phyloP scores from a whole-genome alignment of 2,888 invertebrate genomes.

The Torymus texanus region DNA sequence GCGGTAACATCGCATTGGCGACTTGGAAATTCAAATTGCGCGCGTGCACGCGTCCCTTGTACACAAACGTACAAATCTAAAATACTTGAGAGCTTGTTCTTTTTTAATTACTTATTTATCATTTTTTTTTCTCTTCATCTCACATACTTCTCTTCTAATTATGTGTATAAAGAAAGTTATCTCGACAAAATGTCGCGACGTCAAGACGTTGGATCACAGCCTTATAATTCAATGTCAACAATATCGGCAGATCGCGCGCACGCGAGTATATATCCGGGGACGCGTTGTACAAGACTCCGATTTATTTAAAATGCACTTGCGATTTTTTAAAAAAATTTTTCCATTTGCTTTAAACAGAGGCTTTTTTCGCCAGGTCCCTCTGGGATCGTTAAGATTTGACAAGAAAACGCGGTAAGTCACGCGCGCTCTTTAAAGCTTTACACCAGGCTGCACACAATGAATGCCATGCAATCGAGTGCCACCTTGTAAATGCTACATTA shows the following conservation, averaged over 20 bases:
- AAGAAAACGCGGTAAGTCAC: too few relatives aligned
- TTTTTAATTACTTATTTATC: slow-evolving; percentile 20
- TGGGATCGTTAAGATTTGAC: too few relatives aligned
- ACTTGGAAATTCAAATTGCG: slow-evolving; percentile 31
- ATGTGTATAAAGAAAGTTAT: slow-evolving; percentile 51
- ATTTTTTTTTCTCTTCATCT: slow-evolving; percentile 23
- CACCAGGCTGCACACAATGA: background rate
- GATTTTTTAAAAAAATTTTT: slow-evolving; percentile 34
- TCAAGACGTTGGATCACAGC: slow-evolving; percentile 57
- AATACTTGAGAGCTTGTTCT: slow-evolving; percentile 48
- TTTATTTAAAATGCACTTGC: slow-evolving; percentile 36
- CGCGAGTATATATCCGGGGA: slow-evolving; percentile 44
- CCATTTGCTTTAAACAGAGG: background rate
- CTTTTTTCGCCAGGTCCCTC: too few relatives aligned
- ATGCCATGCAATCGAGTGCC: slow-evolving; percentile 5
- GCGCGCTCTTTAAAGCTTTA: too few relatives aligned
- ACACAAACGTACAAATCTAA: slow-evolving; percentile 43
- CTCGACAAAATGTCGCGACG: slow-evolving; percentile 48
- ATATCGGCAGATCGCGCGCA: slow-evolving; percentile 55
- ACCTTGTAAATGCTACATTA: slow-evolving; percentile 7
- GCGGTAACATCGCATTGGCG: slow-evolving; percentile 33
- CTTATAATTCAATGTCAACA: slow-evolving; percentile 58
- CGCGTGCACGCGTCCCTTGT: background rate
- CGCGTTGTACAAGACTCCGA: slow-evolving; percentile 52
- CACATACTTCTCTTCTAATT: slow-evolving; percentile 49